Base-by-base conservation (phyloP, 1,140 invertebrate genomes). In the Heterodera schachtii region DNA sequence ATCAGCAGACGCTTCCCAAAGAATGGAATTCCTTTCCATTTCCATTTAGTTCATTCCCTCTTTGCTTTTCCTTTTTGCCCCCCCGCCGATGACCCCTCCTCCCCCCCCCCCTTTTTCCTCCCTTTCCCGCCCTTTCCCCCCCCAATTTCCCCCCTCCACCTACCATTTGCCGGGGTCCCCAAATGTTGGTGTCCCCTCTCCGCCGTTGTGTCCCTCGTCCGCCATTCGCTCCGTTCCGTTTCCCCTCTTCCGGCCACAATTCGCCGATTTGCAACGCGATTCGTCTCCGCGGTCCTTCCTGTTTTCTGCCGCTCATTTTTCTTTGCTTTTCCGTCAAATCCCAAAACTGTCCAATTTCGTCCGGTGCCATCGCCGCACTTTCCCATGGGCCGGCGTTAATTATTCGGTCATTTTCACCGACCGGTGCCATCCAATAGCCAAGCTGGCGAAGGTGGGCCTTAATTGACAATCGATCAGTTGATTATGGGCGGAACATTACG, bases 341-440 rank as follows among this genome's bases (percentile, higher is more conserved):
- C 57, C 13, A 60, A 60, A 60, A 60, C 19, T 60, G 57, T 11
- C 13, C 57, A 16, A 60, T 19, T 13, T 60, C 57, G 57, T 60
- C 57, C 11, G 57, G 19, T 11, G 57, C 13, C 57, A 60, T 4
- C 4, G 57, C 57, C 57, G 57, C 57, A 19, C 16, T 60, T 11
- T 19, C 57, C 57, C 57, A 60, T 16, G 57, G 11, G 16, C 19
- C 57, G 16, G 31, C 69, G 5, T n/a, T 31, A 31, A 7, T 16
- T 2, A 43, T 46, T 71, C 41, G 31, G 44, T 71, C n/a, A 7
- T 71, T 13, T 46, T 71, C 69, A 13, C 31, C 31, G 31, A 71
- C 21, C 3, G 69, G 69, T 11, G 69, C 69, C 21, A 69, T 47
- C 44, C 67, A 78, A 76, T 78, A 47, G 70, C 76, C 76, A n/a